Base-by-base conservation (phyloP, 2,797 vertebrate species). In the Mormyrus proboscirostris region DNA sequence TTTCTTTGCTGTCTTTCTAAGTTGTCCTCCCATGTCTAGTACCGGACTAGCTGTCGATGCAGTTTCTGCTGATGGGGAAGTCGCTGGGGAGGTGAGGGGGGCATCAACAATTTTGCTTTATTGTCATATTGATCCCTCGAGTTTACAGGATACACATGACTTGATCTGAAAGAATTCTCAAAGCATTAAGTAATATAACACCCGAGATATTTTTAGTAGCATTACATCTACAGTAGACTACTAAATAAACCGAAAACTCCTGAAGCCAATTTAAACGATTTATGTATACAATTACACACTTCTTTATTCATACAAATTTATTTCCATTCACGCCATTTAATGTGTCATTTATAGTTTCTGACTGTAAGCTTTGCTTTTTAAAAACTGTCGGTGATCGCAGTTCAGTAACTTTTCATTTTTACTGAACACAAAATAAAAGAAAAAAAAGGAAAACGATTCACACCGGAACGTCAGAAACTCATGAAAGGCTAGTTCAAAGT, bases 51-150 rank as follows among this genome's bases (percentile, higher is more conserved):
- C 76, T 22, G 12, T 82, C 53, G 88, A 59, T 47, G 73, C 73
- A 49, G 16, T 79, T 44, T 89, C 57, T 57, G 41, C 10, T 62
- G 53, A 83, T 83, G 51, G 88, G 51, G 73, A 73, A 76, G 50
- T 33, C 41, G 33, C 25, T 25, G 62, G 79, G 38, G n/a, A 55
- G 19, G 55, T 57, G 55, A 49, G 33, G 62, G 50, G 69, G 69
- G 14, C 14, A 38, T 38, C 69, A 76, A 41, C 33, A 22, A 33
- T 88, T n/a, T 62, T 50, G 47, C 53, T 62, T 65, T 84, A 85
- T 84, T 62, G 88, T 62, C 82, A 38, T 85, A 89, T 89, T 25
- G 88, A 89, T 89, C 55, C 22, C 53, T 50, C 41, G 22, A 82
- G 76, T 82, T 82, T 47, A 76, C 76, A 82, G 76, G 41, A 82